Base-by-base conservation (phyloP, 23 tunicate genomes). In the Clavelina lepadiformis region DNA sequence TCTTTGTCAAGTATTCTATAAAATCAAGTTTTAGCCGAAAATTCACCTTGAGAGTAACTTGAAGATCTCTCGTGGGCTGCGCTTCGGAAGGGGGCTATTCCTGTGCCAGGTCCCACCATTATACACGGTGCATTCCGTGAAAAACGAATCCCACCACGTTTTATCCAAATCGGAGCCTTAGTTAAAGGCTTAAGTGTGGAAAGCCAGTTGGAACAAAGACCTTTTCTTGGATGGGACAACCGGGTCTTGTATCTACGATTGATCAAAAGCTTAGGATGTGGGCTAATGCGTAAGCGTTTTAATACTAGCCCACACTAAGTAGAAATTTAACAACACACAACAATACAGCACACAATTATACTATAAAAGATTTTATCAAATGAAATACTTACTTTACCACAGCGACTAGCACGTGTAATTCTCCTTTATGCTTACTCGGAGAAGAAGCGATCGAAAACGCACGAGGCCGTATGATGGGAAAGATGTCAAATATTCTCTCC, bases 81-180 rank as follows among this genome's bases (percentile, higher is more conserved):
- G 65, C 89, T 78, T 66, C 98, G 77, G 52, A 93, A 84, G 34
- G 98, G 98, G 31, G 98, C 98, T 3, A 93, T 91, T 35, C 98
- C 98, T 0, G 98, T 93, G 28, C 98, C 98, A 18, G 98, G 98
- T 13, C 98, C 98, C 2, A 93, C 62, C 88, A 93, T 67, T 3
- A 93, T 74, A 50, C 76, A 69, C 1, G 85, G 82, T 11, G 46
- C 31, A 21, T 56, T 50, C 13, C 33, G 23, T 3, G 70, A 64
- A 27, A 70, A 65, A 21, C 65, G 62, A 15, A 77, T 60, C 30
- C 82, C 86, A 5, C 95, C 95, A 4, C 46, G 44, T 57, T 82
- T 82, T 4, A 89, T 28, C 89, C 89, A 89, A 6, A 89, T n/a
- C 36, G 78, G 75, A 33, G 64, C 89, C 15, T 21, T 57, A 22